Evolutionary conservation across 2,797 vertebrate species (phyloP).

Genomic region (Phoeniculus purpureus): DNA sequence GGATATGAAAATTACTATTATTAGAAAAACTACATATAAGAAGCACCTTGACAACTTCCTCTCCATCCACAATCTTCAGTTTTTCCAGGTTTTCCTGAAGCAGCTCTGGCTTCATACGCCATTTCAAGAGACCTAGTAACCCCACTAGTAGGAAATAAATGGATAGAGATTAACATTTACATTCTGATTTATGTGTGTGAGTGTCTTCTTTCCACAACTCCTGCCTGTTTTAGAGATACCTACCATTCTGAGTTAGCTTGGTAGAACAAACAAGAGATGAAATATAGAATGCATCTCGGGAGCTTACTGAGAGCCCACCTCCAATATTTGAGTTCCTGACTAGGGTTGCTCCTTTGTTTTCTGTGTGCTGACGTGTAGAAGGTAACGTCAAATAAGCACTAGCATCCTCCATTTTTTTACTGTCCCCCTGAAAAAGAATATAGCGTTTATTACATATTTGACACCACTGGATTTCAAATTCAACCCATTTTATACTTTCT

Average conservation of each 20-base stretch:
- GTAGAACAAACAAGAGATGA: conserved; percentile 96
- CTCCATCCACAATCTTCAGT: conserved; percentile 94
- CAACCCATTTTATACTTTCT: background rate
- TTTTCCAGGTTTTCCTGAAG: conserved; percentile 93
- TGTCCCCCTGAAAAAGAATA: conserved; percentile 87
- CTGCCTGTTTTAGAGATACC: background rate
- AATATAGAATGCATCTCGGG: conserved; percentile 90
- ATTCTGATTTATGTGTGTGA: background rate
- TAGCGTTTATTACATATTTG: background rate
- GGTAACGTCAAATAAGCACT: conserved; percentile 85
- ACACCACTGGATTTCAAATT: background rate
- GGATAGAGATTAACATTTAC: background rate
- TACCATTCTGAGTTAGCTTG: conserved; percentile 98
- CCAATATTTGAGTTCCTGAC: conserved; percentile 84
- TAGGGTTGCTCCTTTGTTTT: conserved; percentile 80
- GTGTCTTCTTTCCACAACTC: background rate
- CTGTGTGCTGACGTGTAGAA: conserved; percentile 83
- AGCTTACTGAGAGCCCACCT: conserved; percentile 90
- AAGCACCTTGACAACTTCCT: conserved; percentile 95
- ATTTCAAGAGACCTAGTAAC: conserved; percentile 92
- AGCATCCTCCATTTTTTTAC: conserved; percentile 97
- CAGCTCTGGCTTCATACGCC: conserved; percentile 92
- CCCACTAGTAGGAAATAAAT: conserved; percentile 81
- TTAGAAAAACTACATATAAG: background rate
- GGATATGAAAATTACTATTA: background rate